Percentiles rank a stretch among this genome's conserved stretches.
Evolutionary conservation across 2,797 vertebrate genomes (phyloP).

Genomic region (Alouatta caraya): DNA sequence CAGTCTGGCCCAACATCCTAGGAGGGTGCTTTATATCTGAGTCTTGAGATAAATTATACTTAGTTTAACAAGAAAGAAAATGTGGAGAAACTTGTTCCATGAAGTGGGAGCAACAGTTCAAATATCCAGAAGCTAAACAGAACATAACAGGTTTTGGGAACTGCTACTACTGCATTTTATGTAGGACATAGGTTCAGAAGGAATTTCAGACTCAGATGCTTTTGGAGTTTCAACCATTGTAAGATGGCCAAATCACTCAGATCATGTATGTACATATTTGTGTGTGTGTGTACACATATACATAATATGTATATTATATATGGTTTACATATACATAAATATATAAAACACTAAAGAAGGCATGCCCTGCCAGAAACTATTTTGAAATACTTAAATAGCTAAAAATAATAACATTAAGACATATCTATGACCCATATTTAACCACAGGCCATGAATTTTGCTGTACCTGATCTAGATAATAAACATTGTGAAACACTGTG

Average conservation of each 20-base stretch:
- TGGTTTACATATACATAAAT: too few relatives aligned
- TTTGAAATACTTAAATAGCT: neutral
- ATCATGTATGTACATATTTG: too few relatives aligned
- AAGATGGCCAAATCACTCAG: neutral
- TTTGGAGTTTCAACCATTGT: neutral
- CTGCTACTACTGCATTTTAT: neutral
- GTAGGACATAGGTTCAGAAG: neutral
- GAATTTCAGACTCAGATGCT: neutral
- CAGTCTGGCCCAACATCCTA: neutral
- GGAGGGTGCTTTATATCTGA: neutral
- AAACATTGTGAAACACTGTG: neutral
- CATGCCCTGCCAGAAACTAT: neutral
- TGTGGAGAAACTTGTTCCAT: neutral
- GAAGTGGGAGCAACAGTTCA: neutral
- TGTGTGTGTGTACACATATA: too few relatives aligned
- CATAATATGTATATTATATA: neutral
- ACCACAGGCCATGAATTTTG: neutral
- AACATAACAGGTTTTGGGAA: neutral
- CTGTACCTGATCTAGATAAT: neutral
- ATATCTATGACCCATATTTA: neutral
- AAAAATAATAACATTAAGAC: neutral
- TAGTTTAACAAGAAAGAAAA: neutral
- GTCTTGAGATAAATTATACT: neutral
- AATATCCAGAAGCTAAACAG: neutral
- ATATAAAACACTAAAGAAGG: neutral